Base-by-base conservation (phyloP, 2,888 invertebrate genomes). In the Trichogramma evanescens region DNA sequence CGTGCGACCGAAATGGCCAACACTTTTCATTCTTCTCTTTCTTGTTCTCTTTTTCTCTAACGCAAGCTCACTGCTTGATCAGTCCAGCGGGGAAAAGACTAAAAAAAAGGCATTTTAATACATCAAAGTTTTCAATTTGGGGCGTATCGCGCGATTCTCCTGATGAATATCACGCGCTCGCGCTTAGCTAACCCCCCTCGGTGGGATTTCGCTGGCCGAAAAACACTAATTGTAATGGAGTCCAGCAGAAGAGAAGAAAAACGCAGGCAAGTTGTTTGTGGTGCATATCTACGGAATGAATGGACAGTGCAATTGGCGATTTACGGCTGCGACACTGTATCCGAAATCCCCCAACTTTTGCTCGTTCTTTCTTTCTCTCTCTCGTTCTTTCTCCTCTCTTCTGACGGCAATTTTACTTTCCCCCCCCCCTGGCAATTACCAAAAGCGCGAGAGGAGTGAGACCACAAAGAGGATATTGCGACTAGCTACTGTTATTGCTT, bases 101-200 rank as follows among this genome's bases (percentile, higher is more conserved):
- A 26, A 26, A 26, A 26, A 26, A 26, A 26, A 26, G 66, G 68
- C 69, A 72, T 72, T 73, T 73, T 72, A 72, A 74, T 74, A 71
- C 70, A 74, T 72, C 72, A 71, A 71, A 71, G 71, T 72, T 72
- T 73, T 74, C 74, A 74, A 74, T 74, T 74, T 72, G 71, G 71
- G 50, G 56, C 52, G 53, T 51, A 54, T 52, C 55, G 54, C 46
- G 5, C 66, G 70, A 69, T 67, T 65, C 70, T 71, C 63, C 70
- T 70, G 73, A 73, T 73, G 72, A 72, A 74, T 73, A 26, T 26
- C 26, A 26, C 26, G 26, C 26, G 26, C 26, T 26, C 26, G 26
- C 26, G 26, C 26, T 26, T 26, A 26, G 26, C 26, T 26, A 26
- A 26, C 2, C 26, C 26, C 26, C 26, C 26, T 26, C 26, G 26